Evolutionary conservation across 2,888 invertebrate species (phyloP), one percentile per base, ranked within the genome.

Genomic region (Tubulanus polymorphus): DNA sequence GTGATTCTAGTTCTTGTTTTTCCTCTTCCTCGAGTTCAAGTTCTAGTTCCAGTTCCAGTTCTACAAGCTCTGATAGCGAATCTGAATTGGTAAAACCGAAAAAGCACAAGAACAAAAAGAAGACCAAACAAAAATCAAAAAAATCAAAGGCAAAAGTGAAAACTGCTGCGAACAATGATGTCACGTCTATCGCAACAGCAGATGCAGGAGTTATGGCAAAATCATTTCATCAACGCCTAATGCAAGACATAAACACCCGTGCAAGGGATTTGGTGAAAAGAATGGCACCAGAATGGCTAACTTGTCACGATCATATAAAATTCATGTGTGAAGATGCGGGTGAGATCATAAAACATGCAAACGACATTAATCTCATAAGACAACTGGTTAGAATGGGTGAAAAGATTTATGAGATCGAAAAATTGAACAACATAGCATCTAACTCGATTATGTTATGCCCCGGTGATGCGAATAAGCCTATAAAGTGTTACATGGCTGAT

Each of bases 221-320:
- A 41, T 41, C 41, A 5, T 41, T 8, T 41, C 41, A 41, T 23
- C 18, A 41, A 41, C 41, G 41, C 15, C 41, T 41, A 8, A 41
- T 41, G 15, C 6, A 41, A 18, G 41, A 41, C 23, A 41, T 41
- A 8, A 41, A 41, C 6, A 41, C 5, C 23, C 5, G 15, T 41
- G 41, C 41, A 5, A 41, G 15, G 41, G 5, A 5, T 5, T 41
- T 41, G 15, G 41, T 41, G 6, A 41, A 41, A 41, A 41, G 41
- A 41, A 41, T 41, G 5, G 5, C 41, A 5, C 15, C 41, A 5
- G 41, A 41, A 41, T 41, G 41, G 41, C 15, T 41, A 15, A 41
- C 41, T 5, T 41, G 41, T 23, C 41, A 41, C 41, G 41, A 41
- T 3, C 41, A 41, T 41, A 41, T 41, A 41, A 5, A 41, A 41